Percentiles rank a stretch among this genome's conserved stretches.
Conservation (phyloP, 2,113 vertebrate species). For the Fregata magnificens region DNA sequence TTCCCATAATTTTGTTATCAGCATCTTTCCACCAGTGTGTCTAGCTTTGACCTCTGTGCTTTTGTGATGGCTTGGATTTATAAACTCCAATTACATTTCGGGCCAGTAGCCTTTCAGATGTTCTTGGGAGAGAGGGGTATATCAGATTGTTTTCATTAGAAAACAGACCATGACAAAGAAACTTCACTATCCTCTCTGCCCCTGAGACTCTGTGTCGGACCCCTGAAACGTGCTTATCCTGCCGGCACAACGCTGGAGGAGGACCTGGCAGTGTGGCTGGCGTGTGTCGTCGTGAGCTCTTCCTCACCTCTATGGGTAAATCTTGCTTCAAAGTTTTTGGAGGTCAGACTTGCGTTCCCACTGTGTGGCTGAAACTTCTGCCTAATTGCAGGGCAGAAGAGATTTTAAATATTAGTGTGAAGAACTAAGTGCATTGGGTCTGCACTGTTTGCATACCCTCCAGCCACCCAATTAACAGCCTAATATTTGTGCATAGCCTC, state of each 20-base stretch:
- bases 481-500: not conserved
- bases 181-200: not conserved
- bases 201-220: rapidly evolving
- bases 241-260: rapidly evolving
- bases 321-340: not conserved
- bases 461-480: constrained; percentile 19
- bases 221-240: not conserved
- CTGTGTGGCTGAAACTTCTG: not conserved
- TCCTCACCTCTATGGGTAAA: rapidly evolving
- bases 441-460: not conserved
- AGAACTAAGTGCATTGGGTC: not conserved
- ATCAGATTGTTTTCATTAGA: not conserved
- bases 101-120: not conserved
- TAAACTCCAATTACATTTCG: not conserved
- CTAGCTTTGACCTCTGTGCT: not conserved
- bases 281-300: rapidly evolving
- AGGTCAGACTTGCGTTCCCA: not conserved
- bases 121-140: not conserved
- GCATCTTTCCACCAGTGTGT: not conserved
- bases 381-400: not conserved
- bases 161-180: not conserved
- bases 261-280: rapidly evolving
- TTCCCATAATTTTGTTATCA: not conserved
- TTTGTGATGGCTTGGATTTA: not conserved
- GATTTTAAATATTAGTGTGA: not conserved